Evolutionary conservation across 1,140 invertebrate species (phyloP).

Genomic region (Frieseomelitta varia): DNA sequence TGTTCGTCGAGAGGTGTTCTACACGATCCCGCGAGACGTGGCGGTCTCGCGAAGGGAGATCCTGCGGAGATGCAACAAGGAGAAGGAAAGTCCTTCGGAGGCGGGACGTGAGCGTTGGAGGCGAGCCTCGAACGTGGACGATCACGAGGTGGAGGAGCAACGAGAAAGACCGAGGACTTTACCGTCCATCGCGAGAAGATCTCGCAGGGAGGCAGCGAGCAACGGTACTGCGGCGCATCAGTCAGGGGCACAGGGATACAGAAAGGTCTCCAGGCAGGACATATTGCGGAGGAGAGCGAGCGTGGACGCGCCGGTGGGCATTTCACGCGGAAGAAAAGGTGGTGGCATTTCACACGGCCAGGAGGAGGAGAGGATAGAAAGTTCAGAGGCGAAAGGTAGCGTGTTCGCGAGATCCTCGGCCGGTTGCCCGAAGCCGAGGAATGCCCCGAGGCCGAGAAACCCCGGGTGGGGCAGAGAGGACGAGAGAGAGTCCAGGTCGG

Average conservation of each 20-base stretch:
- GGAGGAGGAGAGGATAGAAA: conserved; percentile 48
- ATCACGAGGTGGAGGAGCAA: conserved; percentile 30
- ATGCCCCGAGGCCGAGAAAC: conserved; percentile 41
- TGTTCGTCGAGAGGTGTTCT: conserved; percentile 28
- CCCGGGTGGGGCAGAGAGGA: conserved; percentile 36
- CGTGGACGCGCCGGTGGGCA: conserved; percentile 50
- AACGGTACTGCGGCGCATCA: background rate
- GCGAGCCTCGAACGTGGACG: background rate
- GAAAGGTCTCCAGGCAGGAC: conserved; percentile 74
- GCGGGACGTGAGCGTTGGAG: conserved; percentile 49
- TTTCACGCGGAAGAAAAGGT: background rate
- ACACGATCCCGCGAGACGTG: conserved; percentile 53
- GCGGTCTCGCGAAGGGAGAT: conserved; percentile 72
- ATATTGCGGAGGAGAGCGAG: conserved; percentile 74
- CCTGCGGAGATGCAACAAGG: conserved; percentile 63
- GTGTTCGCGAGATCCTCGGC: conserved; percentile 5
- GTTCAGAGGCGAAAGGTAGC: conserved; percentile 45
- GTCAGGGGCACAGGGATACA: conserved; percentile 25
- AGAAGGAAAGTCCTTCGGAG: conserved; percentile 57
- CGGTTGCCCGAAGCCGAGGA: conserved; percentile 39
- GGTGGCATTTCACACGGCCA: too few species aligned
- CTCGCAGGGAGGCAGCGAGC: conserved; percentile 39
- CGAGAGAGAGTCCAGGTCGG: conserved; percentile 66
- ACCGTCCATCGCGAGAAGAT: conserved; percentile 66
- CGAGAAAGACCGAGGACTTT: conserved; percentile 70